These are phyloP conservation scores for Lissonota sp. DNA, from an alignment of 2,888 invertebrate genomes.

Conservation along the genomic window DNA sequence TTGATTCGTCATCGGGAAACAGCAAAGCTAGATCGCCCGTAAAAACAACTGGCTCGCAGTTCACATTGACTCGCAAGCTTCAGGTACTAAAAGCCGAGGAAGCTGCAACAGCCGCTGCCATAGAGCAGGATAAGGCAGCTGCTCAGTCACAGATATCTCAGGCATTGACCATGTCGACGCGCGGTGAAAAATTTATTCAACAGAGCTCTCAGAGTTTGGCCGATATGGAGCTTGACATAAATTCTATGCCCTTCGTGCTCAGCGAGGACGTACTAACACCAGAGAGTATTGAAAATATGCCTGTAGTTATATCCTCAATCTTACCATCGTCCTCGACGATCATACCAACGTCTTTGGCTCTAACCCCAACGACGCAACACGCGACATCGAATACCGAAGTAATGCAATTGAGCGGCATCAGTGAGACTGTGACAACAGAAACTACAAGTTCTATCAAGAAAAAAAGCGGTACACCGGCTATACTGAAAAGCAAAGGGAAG, in stretches of 20 bases:
- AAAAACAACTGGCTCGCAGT: conserved; percentile 66
- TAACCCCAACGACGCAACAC: conserved; percentile 73
- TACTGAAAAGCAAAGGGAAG: conserved; percentile 80
- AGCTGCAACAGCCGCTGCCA: conserved; percentile 65
- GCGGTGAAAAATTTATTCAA: conserved; percentile 76
- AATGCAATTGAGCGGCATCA: conserved; percentile 40
- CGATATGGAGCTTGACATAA: conserved; percentile 87
- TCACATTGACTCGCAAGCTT: conserved; percentile 73
- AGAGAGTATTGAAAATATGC: conserved; percentile 89
- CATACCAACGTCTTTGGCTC: conserved; percentile 62
- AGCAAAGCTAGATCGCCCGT: conserved; percentile 69
- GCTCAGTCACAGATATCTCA: conserved; percentile 56
- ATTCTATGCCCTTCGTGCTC: conserved; percentile 91
- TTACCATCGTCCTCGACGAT: conserved; percentile 70
- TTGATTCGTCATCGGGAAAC: conserved; percentile 72
- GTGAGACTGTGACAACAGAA: conserved; percentile 53
- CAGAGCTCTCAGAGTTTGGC: conserved; percentile 77
- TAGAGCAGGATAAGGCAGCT: conserved; percentile 45
- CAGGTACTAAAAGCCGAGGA: conserved; percentile 77
- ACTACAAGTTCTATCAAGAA: conserved; percentile 72
- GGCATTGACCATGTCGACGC: conserved; percentile 57
- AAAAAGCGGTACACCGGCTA: conserved; percentile 79
- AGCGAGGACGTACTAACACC: conserved; percentile 89
- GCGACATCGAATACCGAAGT: conserved; percentile 66
- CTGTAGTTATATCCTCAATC: conserved; percentile 85